phyloP scores from a whole-genome alignment of 1,140 invertebrate genomes.

The Drosophila persimilis region DNA sequence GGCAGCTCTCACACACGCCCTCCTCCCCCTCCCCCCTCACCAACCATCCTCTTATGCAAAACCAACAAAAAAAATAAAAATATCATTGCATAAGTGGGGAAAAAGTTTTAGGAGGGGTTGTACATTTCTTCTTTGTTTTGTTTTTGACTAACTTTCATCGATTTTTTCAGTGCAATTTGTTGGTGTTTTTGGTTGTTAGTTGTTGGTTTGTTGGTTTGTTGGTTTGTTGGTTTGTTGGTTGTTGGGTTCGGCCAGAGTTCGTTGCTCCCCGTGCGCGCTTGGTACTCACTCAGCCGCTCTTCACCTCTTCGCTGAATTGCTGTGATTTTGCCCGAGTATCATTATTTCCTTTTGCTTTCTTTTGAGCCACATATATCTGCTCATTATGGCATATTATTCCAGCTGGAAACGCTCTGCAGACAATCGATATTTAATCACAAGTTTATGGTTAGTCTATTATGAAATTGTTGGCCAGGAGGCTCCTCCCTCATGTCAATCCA shows the following conservation, averaged over 20 bases:
- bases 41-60: slow-evolving; percentile 37
- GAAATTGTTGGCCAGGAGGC: slow-evolving; percentile 25
- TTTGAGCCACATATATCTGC: slow-evolving; percentile 51
- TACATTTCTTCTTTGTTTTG: slow-evolving; percentile 25
- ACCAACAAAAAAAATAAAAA: slow-evolving; percentile 10
- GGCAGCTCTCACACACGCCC: slow-evolving; percentile 38
- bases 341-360: slow-evolving; percentile 55
- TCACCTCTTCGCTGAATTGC: slow-evolving; percentile 28
- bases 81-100: slow-evolving; percentile 35
- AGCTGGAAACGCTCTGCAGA: slow-evolving; percentile 51
- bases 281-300: slow-evolving; percentile 13
- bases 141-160: slow-evolving; percentile 43
- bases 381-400: slow-evolving; percentile 63
- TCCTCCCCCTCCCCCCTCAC: not conserved
- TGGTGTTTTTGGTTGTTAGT: slow-evolving; percentile 11
- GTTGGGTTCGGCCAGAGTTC: slow-evolving; percentile 24
- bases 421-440: slow-evolving; percentile 71
- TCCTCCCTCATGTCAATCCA: not conserved
- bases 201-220: not conserved
- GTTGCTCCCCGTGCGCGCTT: slow-evolving; percentile 25
- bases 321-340: slow-evolving; percentile 24
- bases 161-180: slow-evolving; percentile 51
- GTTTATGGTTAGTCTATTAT: slow-evolving; percentile 54
- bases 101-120: slow-evolving; percentile 16
- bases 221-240: not conserved